Base-by-base conservation (phyloP, 1,140 invertebrate genomes). In the Mamestra configurata region DNA sequence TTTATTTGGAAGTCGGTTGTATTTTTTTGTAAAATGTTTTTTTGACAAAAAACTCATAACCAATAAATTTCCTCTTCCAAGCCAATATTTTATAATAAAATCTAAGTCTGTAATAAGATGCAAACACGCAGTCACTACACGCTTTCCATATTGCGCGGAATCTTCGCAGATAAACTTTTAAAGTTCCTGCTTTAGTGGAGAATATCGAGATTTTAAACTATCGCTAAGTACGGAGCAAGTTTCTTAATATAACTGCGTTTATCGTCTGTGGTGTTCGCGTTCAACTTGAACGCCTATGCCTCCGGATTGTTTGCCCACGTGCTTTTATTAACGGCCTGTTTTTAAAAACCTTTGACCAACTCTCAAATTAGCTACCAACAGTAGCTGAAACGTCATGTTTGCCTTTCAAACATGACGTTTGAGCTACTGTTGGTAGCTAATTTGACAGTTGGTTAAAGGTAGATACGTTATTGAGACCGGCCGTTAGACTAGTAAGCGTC, bases 171-270 rank as follows among this genome's bases (percentile, higher is more conserved):
- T 61, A 76, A 76, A 76, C 55, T 76, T 76, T 49, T 27, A 76
- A 76, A 76, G 20, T 76, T 76, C 51, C 37, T 37, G 49, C 72
- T 76, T 76, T 46, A 76, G 40, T 59, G 20, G 71, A 40, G 72
- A 59, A 76, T 76, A 76, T 76, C 72, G 72, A 59, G 72, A 76
- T 76, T 76, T 76, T 61, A 61, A 76, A 76, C 72, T 76, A 76
- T 76, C 55, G 72, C 72, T 61, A 61, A 76, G 72, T 76, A 46
- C 22, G 37, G 57, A 55, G 10, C 35, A 76, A 76, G 37, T 76
- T 76, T 76, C 72, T 76, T 76, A 76, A 76, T 76, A 76, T 59
- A 76, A 76, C 55, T 76, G 72, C 72, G 55, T 76, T 76, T 76
- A 76, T 76, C 72, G 72, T 70, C 20, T 66, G 61, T 10, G 53